phyloP scores from a whole-genome alignment of 2,888 invertebrate genomes.

The Mystacides longicornis region DNA sequence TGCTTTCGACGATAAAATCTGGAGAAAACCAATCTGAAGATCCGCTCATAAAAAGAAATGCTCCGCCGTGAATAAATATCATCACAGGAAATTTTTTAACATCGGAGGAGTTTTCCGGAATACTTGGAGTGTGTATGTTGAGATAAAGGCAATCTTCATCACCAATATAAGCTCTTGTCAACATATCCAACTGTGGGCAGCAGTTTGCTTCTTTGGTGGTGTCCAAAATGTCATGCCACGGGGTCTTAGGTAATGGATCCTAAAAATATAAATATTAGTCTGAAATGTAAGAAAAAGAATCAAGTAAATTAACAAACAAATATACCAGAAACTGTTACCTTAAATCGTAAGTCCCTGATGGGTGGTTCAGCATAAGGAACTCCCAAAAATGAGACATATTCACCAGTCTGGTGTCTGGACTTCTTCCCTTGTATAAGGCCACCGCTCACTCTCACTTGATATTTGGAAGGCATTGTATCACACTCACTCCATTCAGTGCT shows the following conservation, averaged over 20 bases:
- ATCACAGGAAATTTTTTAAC: slow-evolving; percentile 35
- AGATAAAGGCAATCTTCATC: slow-evolving; percentile 44
- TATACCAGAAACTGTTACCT: slow-evolving; percentile 15
- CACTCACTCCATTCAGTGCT: too few relatives aligned
- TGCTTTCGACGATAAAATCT: slow-evolving; percentile 41
- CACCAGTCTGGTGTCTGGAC: slow-evolving; percentile 8
- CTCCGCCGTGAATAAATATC: slow-evolving; percentile 47
- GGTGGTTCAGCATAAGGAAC: slow-evolving; percentile 23
- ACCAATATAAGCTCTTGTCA: slow-evolving; percentile 28
- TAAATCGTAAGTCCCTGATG: slow-evolving; percentile 20
- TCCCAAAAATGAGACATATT: slow-evolving; percentile 16
- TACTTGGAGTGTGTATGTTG: slow-evolving; percentile 39
- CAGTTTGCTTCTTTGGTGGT: slow-evolving; percentile 37
- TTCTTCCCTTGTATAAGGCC: slow-evolving; percentile 18
- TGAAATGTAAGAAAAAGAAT: not conserved
- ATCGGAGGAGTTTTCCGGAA: slow-evolving; percentile 30
- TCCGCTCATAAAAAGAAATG: slow-evolving; percentile 42
- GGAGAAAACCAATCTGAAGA: slow-evolving; percentile 40
- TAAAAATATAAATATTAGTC: slow-evolving; percentile 19
- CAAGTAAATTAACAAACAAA: too few relatives aligned
- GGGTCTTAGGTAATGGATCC: slow-evolving; percentile 36
- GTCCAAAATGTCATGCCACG: slow-evolving; percentile 42
- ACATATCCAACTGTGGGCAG: slow-evolving; percentile 30
- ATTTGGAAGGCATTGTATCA: not conserved
- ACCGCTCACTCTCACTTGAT: not conserved